These are phyloP conservation scores for Lycaon pictus DNA, from an alignment of 2,113 vertebrate genomes.

Conservation along the genomic window DNA sequence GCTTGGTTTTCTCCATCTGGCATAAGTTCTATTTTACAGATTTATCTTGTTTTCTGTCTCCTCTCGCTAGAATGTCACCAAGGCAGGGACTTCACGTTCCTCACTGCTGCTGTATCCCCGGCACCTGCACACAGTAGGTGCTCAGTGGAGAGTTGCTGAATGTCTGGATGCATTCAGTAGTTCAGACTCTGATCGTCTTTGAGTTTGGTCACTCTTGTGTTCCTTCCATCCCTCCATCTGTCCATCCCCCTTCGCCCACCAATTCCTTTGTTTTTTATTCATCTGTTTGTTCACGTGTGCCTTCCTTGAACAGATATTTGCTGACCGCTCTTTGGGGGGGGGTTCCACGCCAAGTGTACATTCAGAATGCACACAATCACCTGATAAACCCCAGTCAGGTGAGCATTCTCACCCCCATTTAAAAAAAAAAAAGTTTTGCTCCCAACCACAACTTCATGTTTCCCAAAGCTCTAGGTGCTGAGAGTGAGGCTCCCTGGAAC, in stretches of 20 bases:
- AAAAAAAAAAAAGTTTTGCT: background rate
- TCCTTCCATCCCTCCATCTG: background rate
- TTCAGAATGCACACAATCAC: background rate
- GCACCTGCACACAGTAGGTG: background rate
- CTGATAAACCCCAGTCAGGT: background rate
- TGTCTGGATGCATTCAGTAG: background rate
- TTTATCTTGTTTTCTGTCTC: background rate
- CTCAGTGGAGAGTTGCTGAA: background rate
- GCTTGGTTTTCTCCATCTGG: background rate
- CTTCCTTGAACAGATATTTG: background rate
- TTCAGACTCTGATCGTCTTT: rapidly evolving
- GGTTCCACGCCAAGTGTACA: rapidly evolving
- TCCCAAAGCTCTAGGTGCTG: background rate
- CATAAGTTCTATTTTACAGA: background rate
- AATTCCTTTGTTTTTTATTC: background rate
- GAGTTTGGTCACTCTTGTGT: background rate
- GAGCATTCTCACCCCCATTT: rapidly evolving
- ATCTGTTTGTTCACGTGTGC: background rate
- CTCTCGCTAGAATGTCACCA: background rate
- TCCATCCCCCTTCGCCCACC: background rate
- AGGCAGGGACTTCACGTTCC: background rate
- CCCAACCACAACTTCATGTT: background rate
- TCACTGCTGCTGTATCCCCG: rapidly evolving
- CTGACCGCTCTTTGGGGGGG: background rate
- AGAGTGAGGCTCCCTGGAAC: background rate